Evolutionary conservation across 2,797 vertebrate species (phyloP).

Genomic region (Acipenser oxyrinchus): DNA sequence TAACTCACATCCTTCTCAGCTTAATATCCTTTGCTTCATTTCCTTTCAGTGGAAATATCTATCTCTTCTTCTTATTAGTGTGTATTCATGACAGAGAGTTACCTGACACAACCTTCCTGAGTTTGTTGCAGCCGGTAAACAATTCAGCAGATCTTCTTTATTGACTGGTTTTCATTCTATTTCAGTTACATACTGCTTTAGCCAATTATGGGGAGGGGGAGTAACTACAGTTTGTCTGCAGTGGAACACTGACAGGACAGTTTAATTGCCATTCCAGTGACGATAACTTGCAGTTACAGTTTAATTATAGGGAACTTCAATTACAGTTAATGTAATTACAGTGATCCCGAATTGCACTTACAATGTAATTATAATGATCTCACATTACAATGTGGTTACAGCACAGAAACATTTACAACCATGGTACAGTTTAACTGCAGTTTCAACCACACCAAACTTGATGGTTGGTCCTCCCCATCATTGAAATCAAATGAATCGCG

Average conservation of each 20-base stretch:
- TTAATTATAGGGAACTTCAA: conserved; percentile 38
- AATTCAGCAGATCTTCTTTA: conserved; percentile 32
- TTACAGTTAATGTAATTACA: conserved; percentile 53
- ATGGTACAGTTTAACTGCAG: no score
- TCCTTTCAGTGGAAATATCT: conserved; percentile 40
- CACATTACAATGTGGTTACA: not conserved
- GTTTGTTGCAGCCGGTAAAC: conserved; percentile 39
- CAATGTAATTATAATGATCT: conserved; percentile 49
- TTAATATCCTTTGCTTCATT: conserved; percentile 32
- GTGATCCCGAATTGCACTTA: conserved; percentile 31
- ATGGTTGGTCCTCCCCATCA: no score
- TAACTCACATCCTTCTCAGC: conserved; percentile 37
- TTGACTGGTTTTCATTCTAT: no score
- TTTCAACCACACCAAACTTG: no score
- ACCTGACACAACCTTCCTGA: conserved; percentile 58
- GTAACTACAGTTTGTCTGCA: no score
- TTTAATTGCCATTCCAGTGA: no score
- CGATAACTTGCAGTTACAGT: conserved; percentile 15
- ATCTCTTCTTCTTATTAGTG: conserved; percentile 37
- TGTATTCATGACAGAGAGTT: conserved; percentile 50
- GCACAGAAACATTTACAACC: no score
- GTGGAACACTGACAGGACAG: no score
- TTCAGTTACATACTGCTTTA: no score
- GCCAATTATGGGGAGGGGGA: no score
- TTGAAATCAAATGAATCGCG: no score